phyloP scores from a whole-genome alignment of 1,140 invertebrate species.

The Conopomorpha cramerella region DNA sequence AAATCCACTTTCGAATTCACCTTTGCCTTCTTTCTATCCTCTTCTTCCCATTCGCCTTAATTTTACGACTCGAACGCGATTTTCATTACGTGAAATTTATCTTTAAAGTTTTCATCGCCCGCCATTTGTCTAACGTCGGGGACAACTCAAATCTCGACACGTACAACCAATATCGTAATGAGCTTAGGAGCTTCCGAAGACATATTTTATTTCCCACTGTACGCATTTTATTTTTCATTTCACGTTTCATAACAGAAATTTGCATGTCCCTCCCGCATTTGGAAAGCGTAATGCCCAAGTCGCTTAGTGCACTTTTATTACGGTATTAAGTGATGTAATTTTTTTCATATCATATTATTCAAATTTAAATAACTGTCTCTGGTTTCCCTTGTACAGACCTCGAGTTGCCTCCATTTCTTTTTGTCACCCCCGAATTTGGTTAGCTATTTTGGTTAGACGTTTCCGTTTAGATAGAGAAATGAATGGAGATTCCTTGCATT shows the following conservation, averaged over 20 bases:
- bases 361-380: slow-evolving; percentile 64
- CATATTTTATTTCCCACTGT: slow-evolving; percentile 52
- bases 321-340: slow-evolving; percentile 64
- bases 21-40: no score
- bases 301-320: slow-evolving; percentile 64
- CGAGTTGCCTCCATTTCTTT: slow-evolving; percentile 45
- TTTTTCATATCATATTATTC: slow-evolving; percentile 64
- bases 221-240: slow-evolving; percentile 60
- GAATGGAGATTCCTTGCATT: slow-evolving; percentile 12
- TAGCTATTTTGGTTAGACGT: slow-evolving; percentile 42
- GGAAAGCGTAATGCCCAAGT: slow-evolving; percentile 54
- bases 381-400: slow-evolving; percentile 48
- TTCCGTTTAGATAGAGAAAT: slow-evolving; percentile 19
- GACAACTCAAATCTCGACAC: slow-evolving; percentile 47
- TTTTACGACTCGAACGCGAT: no score
- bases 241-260: slow-evolving; percentile 58
- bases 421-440: slow-evolving; percentile 44
- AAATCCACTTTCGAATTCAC: no score
- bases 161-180: slow-evolving; percentile 54
- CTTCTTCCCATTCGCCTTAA: slow-evolving; percentile 11
- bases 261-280: slow-evolving; percentile 48
- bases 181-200: slow-evolving; percentile 43
- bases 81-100: no score
- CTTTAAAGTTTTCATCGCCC: no score
- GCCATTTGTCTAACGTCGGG: slow-evolving; percentile 27